Conservation (phyloP, 2,888 invertebrate genomes). For the Athalia rosae region DNA sequence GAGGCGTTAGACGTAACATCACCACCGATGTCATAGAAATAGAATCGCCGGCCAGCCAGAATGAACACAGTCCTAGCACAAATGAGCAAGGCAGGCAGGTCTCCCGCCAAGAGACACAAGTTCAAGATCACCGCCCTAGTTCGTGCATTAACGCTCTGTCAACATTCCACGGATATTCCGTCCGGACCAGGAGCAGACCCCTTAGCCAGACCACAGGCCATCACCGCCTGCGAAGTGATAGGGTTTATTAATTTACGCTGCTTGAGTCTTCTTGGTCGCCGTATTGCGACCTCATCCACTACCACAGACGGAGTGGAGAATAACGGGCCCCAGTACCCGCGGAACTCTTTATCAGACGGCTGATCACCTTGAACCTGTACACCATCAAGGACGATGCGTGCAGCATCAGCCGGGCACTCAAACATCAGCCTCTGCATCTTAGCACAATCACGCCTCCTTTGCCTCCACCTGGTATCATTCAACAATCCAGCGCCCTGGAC, state of each 20-base stretch:
- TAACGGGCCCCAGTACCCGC: background rate
- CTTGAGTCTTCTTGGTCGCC: background rate
- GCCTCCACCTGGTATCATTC: background rate
- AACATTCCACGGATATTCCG: background rate
- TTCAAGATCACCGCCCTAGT: background rate
- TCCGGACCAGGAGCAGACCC: background rate
- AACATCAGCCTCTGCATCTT: background rate
- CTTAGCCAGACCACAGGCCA: background rate
- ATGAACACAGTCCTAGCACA: background rate
- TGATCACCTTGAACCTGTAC: background rate
- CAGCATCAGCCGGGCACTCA: background rate
- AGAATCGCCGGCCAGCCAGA: background rate
- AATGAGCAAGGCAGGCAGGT: background rate
- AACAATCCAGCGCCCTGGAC: no score
- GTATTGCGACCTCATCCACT: background rate
- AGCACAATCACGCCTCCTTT: constrained; percentile 1
- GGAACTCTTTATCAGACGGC: background rate
- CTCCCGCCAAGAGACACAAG: background rate
- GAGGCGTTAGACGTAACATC: no score
- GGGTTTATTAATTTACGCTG: background rate
- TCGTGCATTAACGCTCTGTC: background rate
- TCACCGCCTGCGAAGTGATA: background rate
- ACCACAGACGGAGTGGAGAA: background rate
- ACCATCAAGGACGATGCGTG: background rate
- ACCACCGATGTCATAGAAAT: no score